These are phyloP conservation scores for Columba guinea DNA, from an alignment of 2,797 vertebrate species.

Conservation along the genomic window DNA sequence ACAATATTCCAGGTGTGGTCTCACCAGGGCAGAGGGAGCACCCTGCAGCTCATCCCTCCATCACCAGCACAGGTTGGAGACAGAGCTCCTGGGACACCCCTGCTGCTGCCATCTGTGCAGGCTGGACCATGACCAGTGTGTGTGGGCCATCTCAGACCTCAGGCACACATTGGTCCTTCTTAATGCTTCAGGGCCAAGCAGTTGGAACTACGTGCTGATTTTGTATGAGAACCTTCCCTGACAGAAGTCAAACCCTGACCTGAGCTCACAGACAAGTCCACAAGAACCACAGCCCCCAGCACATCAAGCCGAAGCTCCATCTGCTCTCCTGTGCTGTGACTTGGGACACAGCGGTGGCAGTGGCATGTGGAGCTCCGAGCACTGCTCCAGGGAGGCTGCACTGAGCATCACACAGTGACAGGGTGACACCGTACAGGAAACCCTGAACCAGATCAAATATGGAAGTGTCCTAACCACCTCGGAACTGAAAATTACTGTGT, in stretches of 20 bases:
- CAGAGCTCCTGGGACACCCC: neutral
- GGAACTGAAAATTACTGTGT: neutral
- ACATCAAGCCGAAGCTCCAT: neutral
- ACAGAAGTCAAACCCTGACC: neutral
- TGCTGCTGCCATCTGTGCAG: neutral
- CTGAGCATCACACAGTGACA: neutral
- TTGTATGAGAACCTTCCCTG: neutral
- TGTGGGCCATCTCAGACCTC: neutral
- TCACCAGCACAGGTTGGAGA: neutral
- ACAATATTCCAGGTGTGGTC: too few relatives aligned
- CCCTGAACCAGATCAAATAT: neutral
- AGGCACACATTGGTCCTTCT: neutral
- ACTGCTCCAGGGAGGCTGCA: neutral
- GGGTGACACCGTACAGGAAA: rapidly evolving
- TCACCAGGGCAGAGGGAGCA: too few relatives aligned
- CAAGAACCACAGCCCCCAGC: neutral
- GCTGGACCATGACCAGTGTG: neutral
- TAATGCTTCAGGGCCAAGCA: neutral
- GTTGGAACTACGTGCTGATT: neutral
- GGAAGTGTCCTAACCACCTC: neutral
- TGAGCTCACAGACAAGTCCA: neutral
- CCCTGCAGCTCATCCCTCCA: neutral
- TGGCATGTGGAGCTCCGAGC: rapidly evolving
- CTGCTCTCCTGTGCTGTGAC: rapidly evolving
- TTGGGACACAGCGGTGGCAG: neutral